phyloP scores from a whole-genome alignment of 2,113 vertebrate species.

The Mirounga angustirostris region DNA sequence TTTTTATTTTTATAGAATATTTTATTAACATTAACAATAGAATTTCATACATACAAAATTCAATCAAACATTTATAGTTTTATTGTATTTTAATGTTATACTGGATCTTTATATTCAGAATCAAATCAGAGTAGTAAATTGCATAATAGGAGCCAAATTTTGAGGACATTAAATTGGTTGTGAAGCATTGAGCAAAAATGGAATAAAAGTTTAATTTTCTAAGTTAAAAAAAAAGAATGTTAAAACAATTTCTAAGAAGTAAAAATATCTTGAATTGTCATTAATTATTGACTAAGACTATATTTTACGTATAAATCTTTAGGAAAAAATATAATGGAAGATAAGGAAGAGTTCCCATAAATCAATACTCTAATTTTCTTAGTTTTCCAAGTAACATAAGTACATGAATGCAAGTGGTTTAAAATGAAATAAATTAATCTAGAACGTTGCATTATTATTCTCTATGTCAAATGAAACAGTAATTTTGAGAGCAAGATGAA shows the following conservation, averaged over 20 bases:
- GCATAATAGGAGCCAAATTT: background rate
- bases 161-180: background rate
- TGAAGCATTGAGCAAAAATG: conserved; percentile 12
- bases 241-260: background rate
- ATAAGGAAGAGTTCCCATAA: background rate
- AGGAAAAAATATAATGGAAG: background rate
- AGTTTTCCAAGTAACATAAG: conserved; percentile 11
- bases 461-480: background rate
- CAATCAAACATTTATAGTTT: conserved; percentile 34
- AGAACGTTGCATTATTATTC: background rate
- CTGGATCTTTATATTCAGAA: background rate
- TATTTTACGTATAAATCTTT: conserved; percentile 22
- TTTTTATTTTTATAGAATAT: conserved; percentile 25
- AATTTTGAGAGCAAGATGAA: background rate
- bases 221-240: background rate
- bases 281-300: background rate
- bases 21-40: background rate
- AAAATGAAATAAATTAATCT: background rate
- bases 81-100: background rate
- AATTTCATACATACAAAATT: background rate
- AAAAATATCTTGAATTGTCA: conserved; percentile 5
- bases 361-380: conserved; percentile 35
- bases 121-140: background rate
- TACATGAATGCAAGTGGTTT: background rate
- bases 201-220: conserved; percentile 2